Percentiles rank a stretch among this genome's conserved stretches.
phyloP scores from a whole-genome alignment of 2,888 invertebrate genomes.

The Synanthedon andrenaeformis region DNA sequence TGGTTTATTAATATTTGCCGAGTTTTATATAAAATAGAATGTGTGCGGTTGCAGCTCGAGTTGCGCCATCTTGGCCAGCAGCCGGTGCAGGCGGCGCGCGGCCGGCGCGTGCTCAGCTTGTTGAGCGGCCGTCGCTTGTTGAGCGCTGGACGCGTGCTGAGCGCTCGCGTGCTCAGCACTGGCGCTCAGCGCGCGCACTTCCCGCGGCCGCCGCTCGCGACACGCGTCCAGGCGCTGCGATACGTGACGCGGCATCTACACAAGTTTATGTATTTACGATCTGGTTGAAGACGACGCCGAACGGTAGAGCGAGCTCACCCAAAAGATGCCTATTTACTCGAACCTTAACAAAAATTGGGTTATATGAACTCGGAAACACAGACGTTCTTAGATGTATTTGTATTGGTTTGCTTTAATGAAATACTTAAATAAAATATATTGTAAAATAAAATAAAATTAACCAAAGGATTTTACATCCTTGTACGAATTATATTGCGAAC shows the following conservation, averaged over 20 bases:
- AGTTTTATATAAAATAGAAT: slow-evolving; percentile 53
- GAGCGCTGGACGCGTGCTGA: slow-evolving; percentile 33
- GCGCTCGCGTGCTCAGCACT: slow-evolving; percentile 39
- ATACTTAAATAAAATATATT: too few species aligned
- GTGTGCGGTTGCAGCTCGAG: slow-evolving; percentile 76
- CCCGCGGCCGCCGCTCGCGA: slow-evolving; percentile 78
- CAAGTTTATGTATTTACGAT: not conserved
- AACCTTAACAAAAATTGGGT: not conserved
- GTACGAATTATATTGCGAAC: too few species aligned
- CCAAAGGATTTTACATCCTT: too few species aligned
- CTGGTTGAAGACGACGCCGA: too few species aligned
- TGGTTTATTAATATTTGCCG: too few species aligned
- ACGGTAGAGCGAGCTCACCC: too few species aligned
- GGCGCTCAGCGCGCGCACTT: slow-evolving; percentile 43
- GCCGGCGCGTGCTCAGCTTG: slow-evolving; percentile 69
- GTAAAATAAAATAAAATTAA: too few species aligned
- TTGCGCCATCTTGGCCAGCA: slow-evolving; percentile 98
- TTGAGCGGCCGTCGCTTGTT: slow-evolving; percentile 33
- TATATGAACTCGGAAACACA: too few species aligned
- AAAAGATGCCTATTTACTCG: not conserved
- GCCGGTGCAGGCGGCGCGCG: slow-evolving; percentile 87
- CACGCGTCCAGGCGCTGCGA: slow-evolving; percentile 89
- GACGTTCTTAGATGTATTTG: too few species aligned
- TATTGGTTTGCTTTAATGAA: too few species aligned
- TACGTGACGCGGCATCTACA: slow-evolving; percentile 88